Evolutionary conservation across 2,797 vertebrate species (phyloP).

Genomic region (Enteromius afrohamiltoni): DNA sequence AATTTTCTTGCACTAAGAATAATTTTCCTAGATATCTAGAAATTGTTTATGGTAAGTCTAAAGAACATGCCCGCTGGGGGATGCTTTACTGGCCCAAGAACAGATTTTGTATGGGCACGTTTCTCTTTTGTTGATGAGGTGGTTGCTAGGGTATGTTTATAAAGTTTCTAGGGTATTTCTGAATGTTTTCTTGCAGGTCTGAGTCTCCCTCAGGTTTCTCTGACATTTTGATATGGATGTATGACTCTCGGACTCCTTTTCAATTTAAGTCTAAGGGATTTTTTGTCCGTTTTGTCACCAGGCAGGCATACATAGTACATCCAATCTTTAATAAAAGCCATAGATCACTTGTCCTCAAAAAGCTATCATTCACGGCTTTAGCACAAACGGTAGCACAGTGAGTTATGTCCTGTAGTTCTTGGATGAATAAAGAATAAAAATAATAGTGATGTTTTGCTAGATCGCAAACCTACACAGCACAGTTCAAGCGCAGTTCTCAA

Average conservation of each 20-base stretch:
- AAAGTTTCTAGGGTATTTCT: neutral
- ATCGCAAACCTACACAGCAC: neutral
- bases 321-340: constrained; percentile 1
- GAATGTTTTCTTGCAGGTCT: neutral
- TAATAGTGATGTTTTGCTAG: constrained; percentile 9
- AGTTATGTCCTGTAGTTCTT: neutral
- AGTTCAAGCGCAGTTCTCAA: neutral
- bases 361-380: neutral
- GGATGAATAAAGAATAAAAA: neutral
- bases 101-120: neutral
- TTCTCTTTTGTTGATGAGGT: neutral
- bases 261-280: neutral
- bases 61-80: neutral
- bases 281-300: neutral
- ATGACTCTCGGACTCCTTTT: neutral
- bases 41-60: neutral
- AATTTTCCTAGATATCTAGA: neutral
- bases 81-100: neutral
- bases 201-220: neutral
- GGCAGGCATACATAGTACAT: neutral
- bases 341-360: neutral
- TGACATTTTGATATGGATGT: constrained; percentile 13
- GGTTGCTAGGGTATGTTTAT: neutral
- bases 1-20: neutral
- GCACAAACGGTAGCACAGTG: neutral